Conservation (phyloP, 2,113 vertebrate species). For the Lagopus leucura region DNA sequence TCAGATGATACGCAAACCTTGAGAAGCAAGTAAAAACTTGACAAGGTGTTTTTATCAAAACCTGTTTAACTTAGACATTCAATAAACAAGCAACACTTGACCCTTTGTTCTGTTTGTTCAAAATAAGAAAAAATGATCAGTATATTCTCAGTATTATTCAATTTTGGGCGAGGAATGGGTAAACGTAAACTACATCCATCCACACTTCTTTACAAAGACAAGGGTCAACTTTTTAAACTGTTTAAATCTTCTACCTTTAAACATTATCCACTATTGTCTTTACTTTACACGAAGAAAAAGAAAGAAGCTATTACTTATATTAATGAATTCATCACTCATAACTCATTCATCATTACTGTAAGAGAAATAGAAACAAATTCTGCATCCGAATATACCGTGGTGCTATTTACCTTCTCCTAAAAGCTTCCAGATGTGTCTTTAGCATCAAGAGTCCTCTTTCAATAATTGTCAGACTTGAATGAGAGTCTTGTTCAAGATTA, state of each 20-base stretch:
- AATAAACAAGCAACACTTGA: neutral
- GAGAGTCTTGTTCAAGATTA: slow-evolving; percentile 93
- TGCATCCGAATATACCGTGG: neutral
- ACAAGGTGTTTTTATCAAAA: neutral
- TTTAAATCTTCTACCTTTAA: neutral
- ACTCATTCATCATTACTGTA: neutral
- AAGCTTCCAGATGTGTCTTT: slow-evolving; percentile 98
- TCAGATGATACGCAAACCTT: slow-evolving; percentile 97
- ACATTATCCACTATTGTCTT: neutral
- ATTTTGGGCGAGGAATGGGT: neutral
- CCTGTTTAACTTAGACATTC: neutral
- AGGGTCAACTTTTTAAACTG: neutral
- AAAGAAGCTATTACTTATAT: neutral
- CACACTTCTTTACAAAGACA: neutral
- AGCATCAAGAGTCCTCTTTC: slow-evolving; percentile 98
- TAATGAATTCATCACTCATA: neutral
- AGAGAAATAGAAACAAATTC: neutral
- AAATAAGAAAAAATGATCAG: neutral
- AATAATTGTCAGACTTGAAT: slow-evolving; percentile 95
- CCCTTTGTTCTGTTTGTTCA: neutral
- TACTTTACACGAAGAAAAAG: neutral
- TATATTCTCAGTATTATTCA: neutral
- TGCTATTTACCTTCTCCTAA: slow-evolving; percentile 89
- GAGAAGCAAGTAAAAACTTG: slow-evolving; percentile 6
- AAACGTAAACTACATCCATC: neutral